Percentiles rank a stretch among this genome's conserved stretches.
Conservation (phyloP, 2,797 vertebrate species). For the Leptatherina wallacei region DNA sequence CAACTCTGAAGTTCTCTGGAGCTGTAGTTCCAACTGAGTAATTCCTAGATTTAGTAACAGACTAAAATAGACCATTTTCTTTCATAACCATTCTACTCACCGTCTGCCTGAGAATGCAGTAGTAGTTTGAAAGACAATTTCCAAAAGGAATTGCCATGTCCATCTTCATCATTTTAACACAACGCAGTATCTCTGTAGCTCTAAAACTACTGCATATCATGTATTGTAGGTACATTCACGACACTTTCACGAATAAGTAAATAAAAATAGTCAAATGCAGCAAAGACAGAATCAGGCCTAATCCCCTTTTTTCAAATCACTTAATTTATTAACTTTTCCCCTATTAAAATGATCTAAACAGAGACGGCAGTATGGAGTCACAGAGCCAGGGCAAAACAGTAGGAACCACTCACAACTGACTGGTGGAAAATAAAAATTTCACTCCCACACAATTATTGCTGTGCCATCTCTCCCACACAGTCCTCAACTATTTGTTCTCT, state of each 20-base stretch:
- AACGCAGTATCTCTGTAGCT: not conserved
- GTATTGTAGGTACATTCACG: slow-evolving; percentile 31
- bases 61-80: not conserved
- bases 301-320: slow-evolving; percentile 11
- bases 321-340: slow-evolving; percentile 1
- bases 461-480: slow-evolving; percentile 24
- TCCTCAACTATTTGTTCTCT: slow-evolving; percentile 27
- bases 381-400: not conserved
- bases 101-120: not conserved
- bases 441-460: slow-evolving; percentile 48
- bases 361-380: not conserved
- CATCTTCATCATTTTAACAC: not conserved
- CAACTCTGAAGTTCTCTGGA: too few species aligned
- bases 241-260: slow-evolving; percentile 36
- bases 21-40: not conserved
- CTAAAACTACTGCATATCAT: slow-evolving; percentile 12
- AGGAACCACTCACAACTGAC: slow-evolving; percentile 12
- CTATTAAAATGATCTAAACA: slow-evolving; percentile 31
- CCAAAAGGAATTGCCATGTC: not conserved
- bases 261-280: slow-evolving; percentile 54
- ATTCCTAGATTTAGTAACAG: slow-evolving; percentile 8
- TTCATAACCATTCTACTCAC: not conserved
- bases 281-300: slow-evolving; percentile 34
- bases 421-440: slow-evolving; percentile 30
- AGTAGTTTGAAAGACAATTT: not conserved